Evolutionary conservation across 2,113 vertebrate species (phyloP).

Genomic region (Calidris pygmaea): DNA sequence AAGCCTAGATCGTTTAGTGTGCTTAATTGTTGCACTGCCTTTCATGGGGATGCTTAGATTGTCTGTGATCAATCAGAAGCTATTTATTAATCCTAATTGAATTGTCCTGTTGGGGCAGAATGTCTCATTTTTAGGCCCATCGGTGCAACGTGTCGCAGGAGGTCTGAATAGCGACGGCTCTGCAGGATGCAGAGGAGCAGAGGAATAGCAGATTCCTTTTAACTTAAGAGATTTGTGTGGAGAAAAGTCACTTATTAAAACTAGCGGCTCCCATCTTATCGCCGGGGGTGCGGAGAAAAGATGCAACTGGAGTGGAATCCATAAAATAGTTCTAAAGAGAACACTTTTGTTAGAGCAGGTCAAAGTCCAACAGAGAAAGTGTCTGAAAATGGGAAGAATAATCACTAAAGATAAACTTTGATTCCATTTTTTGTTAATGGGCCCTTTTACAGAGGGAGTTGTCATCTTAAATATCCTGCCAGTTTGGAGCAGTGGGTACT

Average conservation of each 20-base stretch:
- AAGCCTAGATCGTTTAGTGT: background rate
- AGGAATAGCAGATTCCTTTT: background rate
- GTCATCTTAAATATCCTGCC: background rate
- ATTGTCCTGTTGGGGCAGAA: background rate
- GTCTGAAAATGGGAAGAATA: background rate
- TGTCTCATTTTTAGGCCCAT: background rate
- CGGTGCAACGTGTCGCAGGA: background rate
- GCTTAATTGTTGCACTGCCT: background rate
- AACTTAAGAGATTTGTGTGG: background rate
- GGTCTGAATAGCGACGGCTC: background rate
- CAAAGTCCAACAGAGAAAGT: background rate
- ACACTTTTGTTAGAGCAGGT: background rate
- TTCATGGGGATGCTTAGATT: background rate
- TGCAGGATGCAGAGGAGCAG: background rate
- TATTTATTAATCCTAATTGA: background rate
- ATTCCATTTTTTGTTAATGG: background rate
- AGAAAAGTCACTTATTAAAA: background rate
- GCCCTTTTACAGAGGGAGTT: background rate
- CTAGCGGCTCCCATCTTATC: background rate
- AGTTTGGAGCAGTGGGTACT: fast-evolving
- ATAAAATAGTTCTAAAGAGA: background rate
- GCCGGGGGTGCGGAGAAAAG: background rate
- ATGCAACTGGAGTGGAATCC: background rate
- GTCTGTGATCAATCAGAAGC: background rate
- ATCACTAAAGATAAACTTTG: background rate